phyloP scores from a whole-genome alignment of 2,797 vertebrate species.

The Epinephelus malabaricus region DNA sequence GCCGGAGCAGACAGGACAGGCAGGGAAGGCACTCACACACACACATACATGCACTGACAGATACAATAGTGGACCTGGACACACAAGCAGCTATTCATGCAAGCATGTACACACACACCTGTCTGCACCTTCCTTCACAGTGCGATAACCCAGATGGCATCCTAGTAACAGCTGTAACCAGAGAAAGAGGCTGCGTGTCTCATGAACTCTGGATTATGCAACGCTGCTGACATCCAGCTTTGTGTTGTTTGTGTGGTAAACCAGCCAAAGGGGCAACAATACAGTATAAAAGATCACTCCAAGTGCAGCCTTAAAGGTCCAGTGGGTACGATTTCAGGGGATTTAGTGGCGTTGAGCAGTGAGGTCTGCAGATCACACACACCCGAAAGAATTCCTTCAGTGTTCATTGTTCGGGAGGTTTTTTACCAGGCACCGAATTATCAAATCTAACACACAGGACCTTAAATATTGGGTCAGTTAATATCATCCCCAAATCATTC shows the following conservation, averaged over 20 bases:
- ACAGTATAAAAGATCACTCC: conserved; percentile 11
- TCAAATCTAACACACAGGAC: too few species aligned
- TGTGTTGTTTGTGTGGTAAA: conserved; percentile 15
- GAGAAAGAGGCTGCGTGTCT: conserved; percentile 30
- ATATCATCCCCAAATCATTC: conserved; percentile 27
- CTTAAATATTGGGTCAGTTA: not conserved
- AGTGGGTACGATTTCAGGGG: too few species aligned
- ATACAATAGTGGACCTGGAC: conserved; percentile 37
- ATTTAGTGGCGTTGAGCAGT: too few species aligned
- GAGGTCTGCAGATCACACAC: too few species aligned
- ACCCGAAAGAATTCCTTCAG: too few species aligned
- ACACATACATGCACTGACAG: conserved; percentile 27
- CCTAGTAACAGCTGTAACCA: conserved; percentile 73
- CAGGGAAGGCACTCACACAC: conserved; percentile 38
- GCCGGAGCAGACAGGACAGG: conserved; percentile 59
- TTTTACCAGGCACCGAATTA: too few species aligned
- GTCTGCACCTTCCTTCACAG: conserved; percentile 62
- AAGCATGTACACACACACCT: conserved; percentile 53
- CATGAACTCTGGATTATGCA: conserved; percentile 44
- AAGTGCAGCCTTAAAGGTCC: not conserved
- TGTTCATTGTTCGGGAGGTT: too few species aligned
- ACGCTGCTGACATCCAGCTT: conserved; percentile 44
- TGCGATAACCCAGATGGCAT: conserved; percentile 67
- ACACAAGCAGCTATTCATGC: conserved; percentile 62
- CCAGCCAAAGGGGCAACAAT: conserved; percentile 5